phyloP scores from a whole-genome alignment of 1,140 invertebrate genomes.

The Halotydeus destructor region DNA sequence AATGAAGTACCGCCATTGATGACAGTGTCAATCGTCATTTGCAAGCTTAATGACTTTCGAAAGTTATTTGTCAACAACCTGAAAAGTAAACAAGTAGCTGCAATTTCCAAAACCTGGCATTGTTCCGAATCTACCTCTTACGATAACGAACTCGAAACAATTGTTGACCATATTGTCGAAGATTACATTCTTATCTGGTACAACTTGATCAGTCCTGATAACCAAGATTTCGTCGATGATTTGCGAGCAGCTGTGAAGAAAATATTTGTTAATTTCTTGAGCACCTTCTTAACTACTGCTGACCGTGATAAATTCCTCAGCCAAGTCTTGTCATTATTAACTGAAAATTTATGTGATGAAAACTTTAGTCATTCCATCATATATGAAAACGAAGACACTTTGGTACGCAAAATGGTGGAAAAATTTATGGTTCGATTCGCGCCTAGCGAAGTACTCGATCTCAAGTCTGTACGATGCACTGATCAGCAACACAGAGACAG shows the following conservation, averaged over 20 bases:
- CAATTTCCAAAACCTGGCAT: no score
- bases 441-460: not conserved
- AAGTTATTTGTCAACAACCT: no score
- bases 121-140: no score
- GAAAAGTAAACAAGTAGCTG: no score
- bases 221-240: not conserved
- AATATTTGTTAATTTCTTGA: not conserved
- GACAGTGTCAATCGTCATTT: no score
- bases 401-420: not conserved
- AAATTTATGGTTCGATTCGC: not conserved
- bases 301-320: not conserved
- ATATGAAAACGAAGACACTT: not conserved
- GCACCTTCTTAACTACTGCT: not conserved
- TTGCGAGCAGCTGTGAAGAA: not conserved
- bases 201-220: not conserved
- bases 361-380: not conserved
- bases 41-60: no score
- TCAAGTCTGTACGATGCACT: not conserved
- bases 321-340: not conserved
- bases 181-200: not conserved
- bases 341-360: not conserved
- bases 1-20: no score
- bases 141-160: not conserved
- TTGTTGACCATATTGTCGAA: not conserved
- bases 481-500: not conserved